A percentile compares a stretch with the other conserved stretches of the same genome.
These are phyloP conservation scores for Dascillus cervinus DNA, from an alignment of 2,888 invertebrate genomes.

Conservation along the genomic window DNA sequence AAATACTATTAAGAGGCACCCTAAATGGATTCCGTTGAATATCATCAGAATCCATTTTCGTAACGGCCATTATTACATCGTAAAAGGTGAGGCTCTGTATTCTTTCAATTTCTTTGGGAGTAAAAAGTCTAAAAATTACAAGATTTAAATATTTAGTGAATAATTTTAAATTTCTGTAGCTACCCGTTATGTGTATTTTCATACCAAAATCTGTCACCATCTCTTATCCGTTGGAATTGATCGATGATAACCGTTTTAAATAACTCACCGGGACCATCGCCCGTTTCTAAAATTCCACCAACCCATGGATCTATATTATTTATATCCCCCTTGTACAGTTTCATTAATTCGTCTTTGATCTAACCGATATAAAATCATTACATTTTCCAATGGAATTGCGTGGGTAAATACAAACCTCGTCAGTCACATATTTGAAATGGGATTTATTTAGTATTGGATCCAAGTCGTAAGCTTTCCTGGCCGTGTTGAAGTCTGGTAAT, in stretches of 20 bases:
- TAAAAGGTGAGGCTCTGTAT: conserved; percentile 43
- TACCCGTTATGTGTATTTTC: conserved; percentile 44
- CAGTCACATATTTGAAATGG: conserved; percentile 25
- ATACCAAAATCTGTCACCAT: conserved; percentile 54
- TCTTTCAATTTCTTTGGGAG: conserved; percentile 37
- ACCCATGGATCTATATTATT: conserved; percentile 49
- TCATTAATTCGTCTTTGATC: conserved; percentile 22
- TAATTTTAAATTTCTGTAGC: conserved; percentile 6
- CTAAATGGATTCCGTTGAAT: conserved; percentile 45
- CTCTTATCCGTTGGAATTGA: conserved; percentile 49
- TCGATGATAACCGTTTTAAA: conserved; percentile 47
- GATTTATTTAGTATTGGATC: conserved; percentile 22
- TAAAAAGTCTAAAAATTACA: conserved; percentile 43
- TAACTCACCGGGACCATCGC: conserved; percentile 44
- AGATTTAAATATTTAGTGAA: background rate
- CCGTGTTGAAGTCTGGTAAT: conserved; percentile 54
- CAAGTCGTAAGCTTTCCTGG: conserved; percentile 45
- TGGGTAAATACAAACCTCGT: conserved; percentile 9
- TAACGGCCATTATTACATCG: conserved; percentile 45
- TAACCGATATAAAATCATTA: conserved; percentile 10
- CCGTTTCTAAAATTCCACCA: conserved; percentile 50
- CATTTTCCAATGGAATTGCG: too few relatives aligned
- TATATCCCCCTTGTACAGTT: conserved; percentile 36
- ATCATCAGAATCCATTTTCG: conserved; percentile 41
- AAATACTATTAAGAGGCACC: conserved; percentile 37